Evolutionary conservation across 2,113 vertebrate genomes (phyloP).

Genomic region (Lepus timidus): DNA sequence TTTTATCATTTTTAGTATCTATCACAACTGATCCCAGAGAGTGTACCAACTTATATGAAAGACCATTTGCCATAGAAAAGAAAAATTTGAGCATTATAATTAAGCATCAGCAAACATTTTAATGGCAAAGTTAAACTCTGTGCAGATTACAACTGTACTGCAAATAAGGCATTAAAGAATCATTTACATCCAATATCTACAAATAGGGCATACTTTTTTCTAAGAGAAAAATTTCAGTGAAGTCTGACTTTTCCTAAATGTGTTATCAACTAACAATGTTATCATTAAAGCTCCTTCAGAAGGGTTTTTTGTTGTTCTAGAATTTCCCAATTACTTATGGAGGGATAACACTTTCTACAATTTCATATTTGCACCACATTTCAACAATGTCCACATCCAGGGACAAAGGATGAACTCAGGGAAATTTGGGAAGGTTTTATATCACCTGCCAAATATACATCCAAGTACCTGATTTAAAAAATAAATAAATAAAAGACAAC

Average conservation of each 20-base stretch:
- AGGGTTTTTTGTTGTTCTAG: conserved; percentile 7
- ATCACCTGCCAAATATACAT: not conserved
- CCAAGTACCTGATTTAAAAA: conserved; percentile 24
- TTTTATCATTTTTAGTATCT: conserved; percentile 26
- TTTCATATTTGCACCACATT: conserved; percentile 54
- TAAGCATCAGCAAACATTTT: not conserved
- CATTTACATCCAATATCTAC: not conserved
- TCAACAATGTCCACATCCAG: conserved; percentile 25
- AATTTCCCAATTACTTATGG: conserved; percentile 39
- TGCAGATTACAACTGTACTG: not conserved
- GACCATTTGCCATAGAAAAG: not conserved
- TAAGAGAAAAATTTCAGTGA: conserved; percentile 6
- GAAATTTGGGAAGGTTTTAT: not conserved
- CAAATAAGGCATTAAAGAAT: not conserved
- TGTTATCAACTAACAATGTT: conserved; percentile 10
- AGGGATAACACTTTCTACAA: conserved; percentile 29
- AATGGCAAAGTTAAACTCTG: conserved; percentile 35
- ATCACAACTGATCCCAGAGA: not conserved
- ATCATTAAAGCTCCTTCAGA: not conserved
- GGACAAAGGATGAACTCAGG: conserved; percentile 5
- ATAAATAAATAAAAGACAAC: not conserved
- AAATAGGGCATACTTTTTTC: not conserved
- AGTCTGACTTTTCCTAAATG: conserved; percentile 29
- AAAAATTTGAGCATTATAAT: conserved; percentile 11
- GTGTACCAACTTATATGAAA: conserved; percentile 47